These are phyloP conservation scores for Rhynchopsitta pachyrhyncha DNA, from an alignment of 2,113 vertebrate genomes.

Conservation along the genomic window DNA sequence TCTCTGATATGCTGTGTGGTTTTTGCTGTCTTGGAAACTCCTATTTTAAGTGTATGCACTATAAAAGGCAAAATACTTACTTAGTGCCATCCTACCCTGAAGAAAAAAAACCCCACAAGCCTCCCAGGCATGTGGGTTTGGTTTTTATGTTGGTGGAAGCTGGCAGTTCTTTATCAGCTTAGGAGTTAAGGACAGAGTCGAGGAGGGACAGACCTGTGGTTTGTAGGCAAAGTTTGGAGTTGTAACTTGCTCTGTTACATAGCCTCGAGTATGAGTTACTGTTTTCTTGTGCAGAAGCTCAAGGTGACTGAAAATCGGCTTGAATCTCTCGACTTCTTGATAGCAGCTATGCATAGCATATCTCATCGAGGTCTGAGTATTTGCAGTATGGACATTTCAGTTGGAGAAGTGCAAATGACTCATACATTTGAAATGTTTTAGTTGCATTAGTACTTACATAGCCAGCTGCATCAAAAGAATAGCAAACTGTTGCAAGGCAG, in stretches of 20 bases:
- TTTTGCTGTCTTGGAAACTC: not conserved
- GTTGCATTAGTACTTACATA: not conserved
- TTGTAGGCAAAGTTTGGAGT: not conserved
- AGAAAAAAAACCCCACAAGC: not conserved
- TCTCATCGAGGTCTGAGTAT: not conserved
- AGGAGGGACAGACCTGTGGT: not conserved
- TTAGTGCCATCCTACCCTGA: not conserved
- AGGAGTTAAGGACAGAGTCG: not conserved
- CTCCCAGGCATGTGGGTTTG: not conserved
- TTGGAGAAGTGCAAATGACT: not conserved
- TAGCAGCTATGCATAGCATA: rapidly evolving
- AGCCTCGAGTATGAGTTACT: not conserved
- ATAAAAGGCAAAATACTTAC: not conserved
- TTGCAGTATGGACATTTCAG: not conserved
- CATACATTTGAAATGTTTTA: not conserved
- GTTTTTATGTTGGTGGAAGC: not conserved
- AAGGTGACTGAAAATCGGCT: not conserved
- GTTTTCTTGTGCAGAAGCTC: not conserved
- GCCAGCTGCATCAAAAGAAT: not conserved
- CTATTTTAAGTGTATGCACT: not conserved
- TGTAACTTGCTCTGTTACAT: not conserved
- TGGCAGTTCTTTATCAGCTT: not conserved
- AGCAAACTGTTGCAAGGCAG: not conserved
- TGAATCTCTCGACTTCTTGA: not conserved
- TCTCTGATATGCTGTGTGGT: not conserved